Conservation (phyloP, 1,140 invertebrate species). For the Heliconius nattereri region DNA sequence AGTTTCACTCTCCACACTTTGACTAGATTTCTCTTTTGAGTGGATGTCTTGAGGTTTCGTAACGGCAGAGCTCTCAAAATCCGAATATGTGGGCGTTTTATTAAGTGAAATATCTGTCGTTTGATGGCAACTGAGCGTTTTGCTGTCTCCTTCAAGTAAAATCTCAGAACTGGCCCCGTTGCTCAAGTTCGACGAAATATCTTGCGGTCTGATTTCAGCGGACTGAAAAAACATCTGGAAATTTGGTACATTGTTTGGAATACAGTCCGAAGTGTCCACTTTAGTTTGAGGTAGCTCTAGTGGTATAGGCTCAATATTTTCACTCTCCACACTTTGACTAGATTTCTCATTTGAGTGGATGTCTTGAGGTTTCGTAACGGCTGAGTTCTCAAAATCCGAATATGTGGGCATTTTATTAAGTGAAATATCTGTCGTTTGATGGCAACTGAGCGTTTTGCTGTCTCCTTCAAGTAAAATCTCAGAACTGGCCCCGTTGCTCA, state of each 20-base stretch:
- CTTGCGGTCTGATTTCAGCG: conserved; percentile 66
- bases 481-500: conserved; percentile 40
- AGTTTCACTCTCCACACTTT: conserved; percentile 54
- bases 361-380: conserved; percentile 62
- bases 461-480: conserved; percentile 62
- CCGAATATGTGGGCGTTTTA: conserved; percentile 60
- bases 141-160: conserved; percentile 62
- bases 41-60: conserved; percentile 64
- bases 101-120: conserved; percentile 51
- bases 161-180: conserved; percentile 47
- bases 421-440: conserved; percentile 51
- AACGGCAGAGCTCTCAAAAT: conserved; percentile 64
- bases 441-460: conserved; percentile 55
- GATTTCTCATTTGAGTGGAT: conserved; percentile 54
- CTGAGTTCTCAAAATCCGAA: conserved; percentile 68
- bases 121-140: conserved; percentile 53
- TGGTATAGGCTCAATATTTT: not conserved
- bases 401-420: conserved; percentile 55
- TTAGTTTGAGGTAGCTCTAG: conserved; percentile 48
- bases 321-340: conserved; percentile 59
- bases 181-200: conserved; percentile 52
- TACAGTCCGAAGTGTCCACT: conserved; percentile 36
- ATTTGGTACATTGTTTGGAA: conserved; percentile 49
- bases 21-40: conserved; percentile 58
- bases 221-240: conserved; percentile 66